Percentiles rank a stretch among this genome's conserved stretches.
Evolutionary conservation across 2,888 invertebrate genomes (phyloP).

Genomic region (Andricus quercusramuli): DNA sequence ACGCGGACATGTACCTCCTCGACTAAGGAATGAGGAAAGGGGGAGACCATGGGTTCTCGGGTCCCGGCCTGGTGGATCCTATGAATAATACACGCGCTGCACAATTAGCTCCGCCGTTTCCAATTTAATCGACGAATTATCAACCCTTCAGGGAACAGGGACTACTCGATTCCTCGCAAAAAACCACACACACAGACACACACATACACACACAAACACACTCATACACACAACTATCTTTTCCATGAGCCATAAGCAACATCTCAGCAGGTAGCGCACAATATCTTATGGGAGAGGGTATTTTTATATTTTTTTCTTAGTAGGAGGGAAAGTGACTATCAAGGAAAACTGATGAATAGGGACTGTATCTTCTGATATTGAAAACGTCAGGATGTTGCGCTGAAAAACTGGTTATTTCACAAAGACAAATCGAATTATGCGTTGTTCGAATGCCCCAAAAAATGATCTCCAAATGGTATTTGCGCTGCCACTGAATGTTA

Average conservation of each 20-base stretch:
- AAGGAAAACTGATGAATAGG: neutral
- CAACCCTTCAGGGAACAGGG: conserved; percentile 74
- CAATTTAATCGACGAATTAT: conserved; percentile 78
- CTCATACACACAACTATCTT: neutral
- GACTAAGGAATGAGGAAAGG: conserved; percentile 32
- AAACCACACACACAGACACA: conserved; percentile 47
- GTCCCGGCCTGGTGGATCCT: conserved; percentile 55
- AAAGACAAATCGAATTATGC: too few relatives aligned
- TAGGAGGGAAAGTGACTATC: neutral
- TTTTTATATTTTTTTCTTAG: neutral
- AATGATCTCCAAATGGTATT: too few relatives aligned
- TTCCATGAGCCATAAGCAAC: conserved; percentile 30
- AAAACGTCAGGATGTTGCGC: too few relatives aligned
- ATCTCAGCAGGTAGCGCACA: conserved; percentile 54
- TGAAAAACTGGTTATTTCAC: too few relatives aligned
- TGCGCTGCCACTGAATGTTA: too few relatives aligned
- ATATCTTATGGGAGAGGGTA: neutral
- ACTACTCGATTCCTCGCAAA: conserved; percentile 61
- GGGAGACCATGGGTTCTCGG: conserved; percentile 31
- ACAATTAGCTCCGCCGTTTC: conserved; percentile 76
- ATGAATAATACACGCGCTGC: conserved; percentile 76
- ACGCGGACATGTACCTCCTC: conserved; percentile 3
- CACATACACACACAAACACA: neutral
- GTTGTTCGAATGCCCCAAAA: too few relatives aligned
- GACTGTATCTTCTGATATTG: too few relatives aligned